These are phyloP conservation scores for Drosophila macrospina DNA, from an alignment of 2,888 invertebrate genomes.

Conservation along the genomic window DNA sequence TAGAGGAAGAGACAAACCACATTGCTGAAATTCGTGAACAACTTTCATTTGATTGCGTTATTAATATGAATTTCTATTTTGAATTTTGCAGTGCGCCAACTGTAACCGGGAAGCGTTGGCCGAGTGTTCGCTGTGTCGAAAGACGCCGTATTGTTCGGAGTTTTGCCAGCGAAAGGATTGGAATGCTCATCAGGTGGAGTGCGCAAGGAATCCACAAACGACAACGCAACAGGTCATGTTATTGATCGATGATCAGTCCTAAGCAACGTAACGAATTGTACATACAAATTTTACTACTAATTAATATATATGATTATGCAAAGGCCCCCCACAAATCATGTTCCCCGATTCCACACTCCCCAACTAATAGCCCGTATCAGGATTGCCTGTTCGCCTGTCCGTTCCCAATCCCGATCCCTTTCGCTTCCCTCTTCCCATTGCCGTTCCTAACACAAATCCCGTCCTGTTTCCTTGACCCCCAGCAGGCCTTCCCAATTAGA, in stretches of 20 bases:
- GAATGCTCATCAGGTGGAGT: conserved; percentile 94
- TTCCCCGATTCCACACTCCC: neutral
- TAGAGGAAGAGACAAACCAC: no score
- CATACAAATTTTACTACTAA: conserved; percentile 83
- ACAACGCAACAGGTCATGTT: conserved; percentile 93
- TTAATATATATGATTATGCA: conserved; percentile 66
- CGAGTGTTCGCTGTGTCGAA: conserved; percentile 93
- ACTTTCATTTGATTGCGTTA: no score
- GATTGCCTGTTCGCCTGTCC: conserved; percentile 4
- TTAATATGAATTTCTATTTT: neutral
- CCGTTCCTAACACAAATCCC: conserved; percentile 8
- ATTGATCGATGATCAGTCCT: conserved; percentile 91
- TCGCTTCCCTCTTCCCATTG: conserved; percentile 16
- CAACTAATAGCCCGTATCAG: conserved; percentile 6
- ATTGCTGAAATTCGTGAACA: no score
- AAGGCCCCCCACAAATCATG: conserved; percentile 39
- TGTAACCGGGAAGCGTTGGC: conserved; percentile 95
- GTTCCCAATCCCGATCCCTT: conserved; percentile 10
- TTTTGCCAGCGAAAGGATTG: conserved; percentile 96
- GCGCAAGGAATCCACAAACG: conserved; percentile 90
- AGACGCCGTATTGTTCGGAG: conserved; percentile 95
- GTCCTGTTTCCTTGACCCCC: conserved; percentile 25
- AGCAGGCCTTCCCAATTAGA: conserved; percentile 69
- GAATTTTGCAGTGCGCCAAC: conserved; percentile 90
- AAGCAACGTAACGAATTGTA: conserved; percentile 84